Evolutionary conservation across 2,797 vertebrate species (phyloP).

Genomic region (Gallinago stenura): DNA sequence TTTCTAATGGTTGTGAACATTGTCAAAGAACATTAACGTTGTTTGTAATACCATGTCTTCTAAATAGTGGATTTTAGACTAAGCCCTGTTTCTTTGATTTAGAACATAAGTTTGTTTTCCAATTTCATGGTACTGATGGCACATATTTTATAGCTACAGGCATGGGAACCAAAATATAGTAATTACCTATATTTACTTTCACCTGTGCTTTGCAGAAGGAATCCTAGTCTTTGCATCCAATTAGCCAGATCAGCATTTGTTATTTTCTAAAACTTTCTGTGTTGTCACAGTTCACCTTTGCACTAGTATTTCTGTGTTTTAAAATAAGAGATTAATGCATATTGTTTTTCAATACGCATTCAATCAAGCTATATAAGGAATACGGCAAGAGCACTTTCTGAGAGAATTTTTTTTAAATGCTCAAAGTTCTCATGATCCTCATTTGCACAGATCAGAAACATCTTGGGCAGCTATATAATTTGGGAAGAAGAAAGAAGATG

Average conservation of each 20-base stretch:
- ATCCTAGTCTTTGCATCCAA: slow-evolving; percentile 5
- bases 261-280: neutral
- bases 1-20: slow-evolving; percentile 57
- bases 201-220: slow-evolving; percentile 17
- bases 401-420: neutral
- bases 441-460: neutral
- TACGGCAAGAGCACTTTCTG: neutral
- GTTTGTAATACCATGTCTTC: slow-evolving; percentile 32
- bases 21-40: slow-evolving; percentile 41
- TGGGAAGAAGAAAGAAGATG: neutral
- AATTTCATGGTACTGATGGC: slow-evolving; percentile 14
- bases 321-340: neutral
- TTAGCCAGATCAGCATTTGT: neutral
- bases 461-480: neutral
- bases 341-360: neutral
- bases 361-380: neutral
- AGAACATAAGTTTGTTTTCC: slow-evolving; percentile 40
- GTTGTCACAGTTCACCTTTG: neutral
- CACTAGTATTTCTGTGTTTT: neutral
- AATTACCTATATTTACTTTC: neutral
- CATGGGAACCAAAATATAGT: neutral
- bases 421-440: neutral
- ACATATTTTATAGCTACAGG: slow-evolving; percentile 22
- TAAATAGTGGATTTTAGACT: slow-evolving; percentile 38
- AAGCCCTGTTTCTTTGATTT: slow-evolving; percentile 48